Percentiles rank a stretch among this genome's conserved stretches.
Conservation (phyloP, 1,140 invertebrate genomes). For the Aphelinus atriplicis region DNA sequence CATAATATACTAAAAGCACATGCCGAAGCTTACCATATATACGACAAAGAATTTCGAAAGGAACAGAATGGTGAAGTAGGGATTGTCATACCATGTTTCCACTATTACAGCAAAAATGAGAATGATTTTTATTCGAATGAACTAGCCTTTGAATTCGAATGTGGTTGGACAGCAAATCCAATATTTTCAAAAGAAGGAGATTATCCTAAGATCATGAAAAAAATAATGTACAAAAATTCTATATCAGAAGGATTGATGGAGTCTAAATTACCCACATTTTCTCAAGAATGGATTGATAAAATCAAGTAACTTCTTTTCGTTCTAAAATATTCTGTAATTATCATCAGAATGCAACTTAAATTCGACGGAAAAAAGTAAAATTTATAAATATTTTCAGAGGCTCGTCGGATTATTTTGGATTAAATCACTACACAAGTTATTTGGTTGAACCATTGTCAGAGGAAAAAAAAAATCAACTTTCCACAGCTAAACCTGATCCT, state of each 20-base stretch:
- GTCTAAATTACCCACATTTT: slow-evolving; percentile 67
- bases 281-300: slow-evolving; percentile 61
- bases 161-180: slow-evolving; percentile 73
- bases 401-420: slow-evolving; percentile 70
- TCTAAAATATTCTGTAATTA: not conserved
- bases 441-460: slow-evolving; percentile 34
- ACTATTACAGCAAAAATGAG: slow-evolving; percentile 41
- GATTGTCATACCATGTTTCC: slow-evolving; percentile 36
- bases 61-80: slow-evolving; percentile 67
- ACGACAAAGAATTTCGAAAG: slow-evolving; percentile 61
- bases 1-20: too few species aligned
- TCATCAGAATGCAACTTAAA: too few species aligned
- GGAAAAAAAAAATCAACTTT: slow-evolving; percentile 44
- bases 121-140: slow-evolving; percentile 44
- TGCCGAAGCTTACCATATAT: too few species aligned
- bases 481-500: slow-evolving; percentile 41
- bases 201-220: slow-evolving; percentile 70
- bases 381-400: slow-evolving; percentile 52
- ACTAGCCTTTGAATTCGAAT: slow-evolving; percentile 58
- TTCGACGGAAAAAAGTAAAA: too few species aligned
- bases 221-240: slow-evolving; percentile 67
- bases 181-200: slow-evolving; percentile 70
- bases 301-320: slow-evolving; percentile 48
- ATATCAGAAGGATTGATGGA: slow-evolving; percentile 62
- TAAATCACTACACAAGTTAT: slow-evolving; percentile 71